phyloP scores from a whole-genome alignment of 2,888 invertebrate genomes.

The Tipula unca region DNA sequence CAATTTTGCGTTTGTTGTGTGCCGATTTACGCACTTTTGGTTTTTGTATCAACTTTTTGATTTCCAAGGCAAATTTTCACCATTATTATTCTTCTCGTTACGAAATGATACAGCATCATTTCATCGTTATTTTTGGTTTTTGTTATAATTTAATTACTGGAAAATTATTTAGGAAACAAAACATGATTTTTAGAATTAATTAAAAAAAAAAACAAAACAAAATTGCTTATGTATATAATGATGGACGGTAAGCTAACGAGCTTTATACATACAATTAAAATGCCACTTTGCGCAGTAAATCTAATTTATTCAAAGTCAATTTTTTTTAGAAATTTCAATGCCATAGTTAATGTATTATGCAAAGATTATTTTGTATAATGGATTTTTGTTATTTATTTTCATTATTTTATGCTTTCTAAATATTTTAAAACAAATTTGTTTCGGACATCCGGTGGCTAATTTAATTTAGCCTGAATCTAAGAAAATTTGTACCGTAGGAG shows the following conservation, averaged over 20 bases:
- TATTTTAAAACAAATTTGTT: neutral
- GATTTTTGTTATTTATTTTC: neutral
- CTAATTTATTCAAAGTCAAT: neutral
- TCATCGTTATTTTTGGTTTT: neutral
- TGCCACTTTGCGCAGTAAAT: neutral
- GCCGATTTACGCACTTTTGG: neutral
- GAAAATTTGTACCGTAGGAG: neutral
- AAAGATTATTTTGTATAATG: neutral
- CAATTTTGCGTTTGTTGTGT: neutral
- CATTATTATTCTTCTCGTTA: neutral
- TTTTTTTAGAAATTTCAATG: neutral
- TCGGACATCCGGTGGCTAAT: neutral
- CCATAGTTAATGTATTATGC: neutral
- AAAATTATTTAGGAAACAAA: neutral
- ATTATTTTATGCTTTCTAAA: neutral
- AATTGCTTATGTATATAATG: neutral
- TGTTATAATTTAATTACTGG: neutral
- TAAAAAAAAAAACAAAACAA: neutral
- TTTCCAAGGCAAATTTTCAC: slow-evolving; percentile 14
- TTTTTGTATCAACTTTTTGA: neutral
- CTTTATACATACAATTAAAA: neutral
- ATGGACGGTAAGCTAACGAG: neutral
- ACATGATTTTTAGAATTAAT: neutral
- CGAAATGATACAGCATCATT: neutral
- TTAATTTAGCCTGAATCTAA: neutral